Percentiles rank a stretch among this genome's conserved stretches.
Conservation (phyloP, 2,113 vertebrate species). For the Lophius piscatorius region DNA sequence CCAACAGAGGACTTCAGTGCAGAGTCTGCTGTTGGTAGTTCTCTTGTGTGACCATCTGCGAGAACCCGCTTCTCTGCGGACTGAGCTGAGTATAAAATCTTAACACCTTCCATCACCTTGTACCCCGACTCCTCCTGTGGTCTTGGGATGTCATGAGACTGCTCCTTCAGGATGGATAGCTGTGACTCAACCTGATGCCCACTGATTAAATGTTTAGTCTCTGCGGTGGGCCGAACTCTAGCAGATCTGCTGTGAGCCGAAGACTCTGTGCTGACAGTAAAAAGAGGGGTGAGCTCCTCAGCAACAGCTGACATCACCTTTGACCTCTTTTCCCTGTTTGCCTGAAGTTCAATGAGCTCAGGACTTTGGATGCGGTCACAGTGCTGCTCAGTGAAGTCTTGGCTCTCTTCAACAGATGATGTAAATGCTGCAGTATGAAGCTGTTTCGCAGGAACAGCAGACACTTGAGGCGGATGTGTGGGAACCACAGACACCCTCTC, state of each 20-base stretch:
- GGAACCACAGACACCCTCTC: constrained; percentile 71
- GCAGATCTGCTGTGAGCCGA: constrained; percentile 53
- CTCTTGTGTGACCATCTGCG: constrained; percentile 70
- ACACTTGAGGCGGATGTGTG: constrained; percentile 53
- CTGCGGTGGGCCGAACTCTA: constrained; percentile 55
- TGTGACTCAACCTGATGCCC: constrained; percentile 76
- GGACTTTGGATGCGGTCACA: constrained; percentile 78
- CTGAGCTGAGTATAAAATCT: constrained; percentile 79
- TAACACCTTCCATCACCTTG: constrained; percentile 78
- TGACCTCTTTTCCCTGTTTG: constrained; percentile 61
- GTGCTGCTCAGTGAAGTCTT: constrained; percentile 82
- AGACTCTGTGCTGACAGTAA: constrained; percentile 64
- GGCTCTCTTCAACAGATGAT: constrained; percentile 78
- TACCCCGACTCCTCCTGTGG: constrained; percentile 73
- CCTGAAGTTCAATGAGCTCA: constrained; percentile 66
- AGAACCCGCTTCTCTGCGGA: constrained; percentile 73
- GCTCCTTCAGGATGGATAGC: constrained; percentile 78
- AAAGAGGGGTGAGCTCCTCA: constrained; percentile 76
- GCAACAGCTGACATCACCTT: constrained; percentile 75
- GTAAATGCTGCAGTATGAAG: constrained; percentile 77
- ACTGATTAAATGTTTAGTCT: constrained; percentile 75
- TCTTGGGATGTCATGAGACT: constrained; percentile 65
- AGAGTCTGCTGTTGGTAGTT: constrained; percentile 63
- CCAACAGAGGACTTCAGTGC: constrained; percentile 50
- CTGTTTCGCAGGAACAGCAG: constrained; percentile 70